phyloP scores from a whole-genome alignment of 37 sponge, comb jelly and placozoan species.

The Oscarella lobularis region DNA sequence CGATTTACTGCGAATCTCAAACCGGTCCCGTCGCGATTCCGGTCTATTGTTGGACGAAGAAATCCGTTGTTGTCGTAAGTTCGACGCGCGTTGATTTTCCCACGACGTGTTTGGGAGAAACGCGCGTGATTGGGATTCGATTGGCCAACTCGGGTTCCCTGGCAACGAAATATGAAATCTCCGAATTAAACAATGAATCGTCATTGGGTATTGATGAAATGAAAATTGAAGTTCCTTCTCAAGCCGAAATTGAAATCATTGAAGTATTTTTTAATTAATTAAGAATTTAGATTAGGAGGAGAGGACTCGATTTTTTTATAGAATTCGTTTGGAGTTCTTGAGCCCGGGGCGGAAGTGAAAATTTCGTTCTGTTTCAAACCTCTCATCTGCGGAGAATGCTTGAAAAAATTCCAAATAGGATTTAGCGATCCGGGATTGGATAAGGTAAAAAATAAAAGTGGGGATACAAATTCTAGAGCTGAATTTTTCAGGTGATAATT shows the following conservation, averaged over 20 bases:
- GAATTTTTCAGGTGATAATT: slow-evolving; percentile 35
- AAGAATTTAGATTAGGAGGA: no score
- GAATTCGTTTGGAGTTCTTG: neutral
- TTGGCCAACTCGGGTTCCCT: slow-evolving; percentile 69
- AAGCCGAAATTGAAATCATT: neutral
- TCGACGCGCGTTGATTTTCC: slow-evolving; percentile 49
- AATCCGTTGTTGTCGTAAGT: slow-evolving; percentile 22
- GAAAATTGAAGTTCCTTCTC: neutral
- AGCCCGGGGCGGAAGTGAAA: neutral
- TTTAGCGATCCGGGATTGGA: slow-evolving; percentile 3
- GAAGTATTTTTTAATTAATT: neutral
- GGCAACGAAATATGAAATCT: slow-evolving; percentile 38
- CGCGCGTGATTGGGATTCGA: slow-evolving; percentile 14
- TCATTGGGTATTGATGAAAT: neutral
- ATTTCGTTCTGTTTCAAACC: slow-evolving; percentile 7
- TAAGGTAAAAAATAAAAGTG: no score
- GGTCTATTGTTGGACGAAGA: slow-evolving; percentile 55
- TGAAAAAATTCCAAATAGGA: neutral
- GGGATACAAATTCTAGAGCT: neutral
- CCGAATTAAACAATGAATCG: neutral
- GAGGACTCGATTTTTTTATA: neutral
- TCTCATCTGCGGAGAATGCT: neutral
- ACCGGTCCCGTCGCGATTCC: slow-evolving; percentile 87
- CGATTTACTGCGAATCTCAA: slow-evolving; percentile 56
- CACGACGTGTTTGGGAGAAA: slow-evolving; percentile 71